These are phyloP conservation scores for Karalla daura DNA, from an alignment of 2,797 vertebrate genomes.

Conservation along the genomic window DNA sequence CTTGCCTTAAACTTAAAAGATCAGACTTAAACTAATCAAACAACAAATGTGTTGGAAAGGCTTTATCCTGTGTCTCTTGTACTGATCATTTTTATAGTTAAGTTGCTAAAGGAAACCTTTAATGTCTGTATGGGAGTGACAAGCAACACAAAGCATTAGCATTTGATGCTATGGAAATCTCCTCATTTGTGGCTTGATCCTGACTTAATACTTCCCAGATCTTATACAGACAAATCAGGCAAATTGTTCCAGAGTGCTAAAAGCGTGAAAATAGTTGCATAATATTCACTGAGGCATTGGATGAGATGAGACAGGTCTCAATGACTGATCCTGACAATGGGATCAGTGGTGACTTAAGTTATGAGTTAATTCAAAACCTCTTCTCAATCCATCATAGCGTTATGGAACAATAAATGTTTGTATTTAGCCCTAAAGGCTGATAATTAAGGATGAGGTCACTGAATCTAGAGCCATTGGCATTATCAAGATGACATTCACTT, in stretches of 20 bases:
- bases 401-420: background rate
- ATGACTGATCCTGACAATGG: background rate
- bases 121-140: too few species aligned
- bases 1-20: too few species aligned
- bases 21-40: too few species aligned
- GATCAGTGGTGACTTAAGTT: background rate
- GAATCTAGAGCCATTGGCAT: too few species aligned
- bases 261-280: background rate
- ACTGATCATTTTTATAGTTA: too few species aligned
- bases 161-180: too few species aligned
- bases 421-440: background rate
- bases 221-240: background rate
- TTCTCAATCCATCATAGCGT: too few species aligned
- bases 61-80: too few species aligned
- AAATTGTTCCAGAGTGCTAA: background rate
- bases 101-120: too few species aligned
- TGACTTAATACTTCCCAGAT: background rate
- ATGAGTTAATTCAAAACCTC: background rate
- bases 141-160: too few species aligned
- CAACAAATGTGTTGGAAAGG: too few species aligned
- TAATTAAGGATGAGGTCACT: background rate
- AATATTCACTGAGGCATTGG: background rate
- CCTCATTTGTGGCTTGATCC: too few species aligned
- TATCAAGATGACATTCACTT: background rate
- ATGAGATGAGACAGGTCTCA: background rate